These are phyloP conservation scores for Vireo altiloquus DNA, from an alignment of 2,113 vertebrate species.

Conservation along the genomic window DNA sequence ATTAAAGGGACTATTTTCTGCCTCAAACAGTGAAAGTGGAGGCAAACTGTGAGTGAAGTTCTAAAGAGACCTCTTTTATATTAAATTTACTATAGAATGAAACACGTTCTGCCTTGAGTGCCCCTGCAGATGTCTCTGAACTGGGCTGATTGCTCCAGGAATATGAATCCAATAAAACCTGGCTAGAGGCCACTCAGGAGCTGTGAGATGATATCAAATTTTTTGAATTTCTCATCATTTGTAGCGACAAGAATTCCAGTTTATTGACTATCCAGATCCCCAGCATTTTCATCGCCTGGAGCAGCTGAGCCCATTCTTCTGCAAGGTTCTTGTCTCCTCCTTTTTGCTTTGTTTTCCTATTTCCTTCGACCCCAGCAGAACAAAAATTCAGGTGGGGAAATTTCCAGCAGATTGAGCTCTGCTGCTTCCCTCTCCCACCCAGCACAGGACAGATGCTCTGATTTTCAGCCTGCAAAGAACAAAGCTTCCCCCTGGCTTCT, in stretches of 20 bases:
- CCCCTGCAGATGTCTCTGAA: neutral
- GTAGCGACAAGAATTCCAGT: neutral
- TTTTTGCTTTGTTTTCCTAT: neutral
- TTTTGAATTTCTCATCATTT: neutral
- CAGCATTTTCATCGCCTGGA: neutral
- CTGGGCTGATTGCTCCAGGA: neutral
- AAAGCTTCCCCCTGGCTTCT: conserved; percentile 74
- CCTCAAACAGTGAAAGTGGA: neutral
- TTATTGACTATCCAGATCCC: neutral
- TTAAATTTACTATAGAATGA: neutral
- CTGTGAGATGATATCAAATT: neutral
- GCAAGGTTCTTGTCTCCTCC: too few relatives aligned
- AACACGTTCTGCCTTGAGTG: neutral
- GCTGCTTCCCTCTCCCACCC: conserved; percentile 21
- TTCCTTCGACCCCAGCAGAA: neutral
- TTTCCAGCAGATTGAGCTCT: neutral
- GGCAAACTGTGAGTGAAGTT: neutral
- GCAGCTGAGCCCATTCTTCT: neutral
- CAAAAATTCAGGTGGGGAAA: neutral
- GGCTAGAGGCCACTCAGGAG: neutral
- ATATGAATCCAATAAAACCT: neutral
- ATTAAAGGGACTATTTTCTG: neutral
- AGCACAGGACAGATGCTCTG: conserved; percentile 66
- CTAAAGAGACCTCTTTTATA: neutral
- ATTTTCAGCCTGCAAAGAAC: conserved; percentile 64